phyloP scores from a whole-genome alignment of 2,113 vertebrate genomes.

The Ailuropoda melanoleuca region DNA sequence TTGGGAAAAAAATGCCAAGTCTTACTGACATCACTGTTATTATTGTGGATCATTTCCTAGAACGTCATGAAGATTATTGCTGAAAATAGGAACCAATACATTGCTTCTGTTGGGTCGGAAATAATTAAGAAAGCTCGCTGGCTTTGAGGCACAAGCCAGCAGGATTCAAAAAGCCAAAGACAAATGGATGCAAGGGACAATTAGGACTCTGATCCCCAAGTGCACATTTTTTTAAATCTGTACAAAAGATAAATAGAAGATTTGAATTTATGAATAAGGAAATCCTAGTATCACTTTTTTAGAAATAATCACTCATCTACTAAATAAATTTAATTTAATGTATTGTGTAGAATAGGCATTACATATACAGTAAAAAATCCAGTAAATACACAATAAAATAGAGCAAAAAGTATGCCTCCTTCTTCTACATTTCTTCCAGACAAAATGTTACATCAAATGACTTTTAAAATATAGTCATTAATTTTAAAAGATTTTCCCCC shows the following conservation, averaged over 20 bases:
- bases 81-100: not conserved
- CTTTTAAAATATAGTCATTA: not conserved
- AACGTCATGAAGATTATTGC: not conserved
- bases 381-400: not conserved
- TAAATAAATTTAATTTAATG: not conserved
- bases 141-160: not conserved
- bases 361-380: not conserved
- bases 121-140: not conserved
- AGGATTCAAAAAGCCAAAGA: not conserved
- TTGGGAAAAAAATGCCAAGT: not conserved
- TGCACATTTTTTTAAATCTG: too few species aligned
- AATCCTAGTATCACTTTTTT: not conserved
- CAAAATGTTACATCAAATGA: not conserved
- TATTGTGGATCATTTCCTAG: not conserved
- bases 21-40: not conserved
- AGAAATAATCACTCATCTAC: not conserved
- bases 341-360: not conserved
- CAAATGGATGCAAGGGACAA: not conserved
- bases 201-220: fast-evolving
- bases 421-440: not conserved
- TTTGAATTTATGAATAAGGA: not conserved
- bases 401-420: not conserved
- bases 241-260: not conserved
- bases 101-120: not conserved
- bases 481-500: not conserved